Evolutionary conservation across 2,888 invertebrate genomes (phyloP).

Genomic region (Acanthosepion esculentum): DNA sequence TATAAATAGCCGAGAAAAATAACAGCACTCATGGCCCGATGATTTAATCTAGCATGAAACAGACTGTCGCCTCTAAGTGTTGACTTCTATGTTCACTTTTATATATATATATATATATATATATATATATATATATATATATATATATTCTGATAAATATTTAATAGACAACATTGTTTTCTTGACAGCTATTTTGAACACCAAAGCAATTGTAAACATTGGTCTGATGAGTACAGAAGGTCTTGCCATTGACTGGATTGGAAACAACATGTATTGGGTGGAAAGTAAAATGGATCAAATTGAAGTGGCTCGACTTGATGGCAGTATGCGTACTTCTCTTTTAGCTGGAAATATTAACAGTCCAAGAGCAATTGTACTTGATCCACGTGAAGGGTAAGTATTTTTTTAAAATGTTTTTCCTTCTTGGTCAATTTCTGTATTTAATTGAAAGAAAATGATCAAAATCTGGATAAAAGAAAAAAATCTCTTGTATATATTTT

Average conservation of each 20-base stretch:
- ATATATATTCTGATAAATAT: no score
- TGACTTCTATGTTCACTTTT: no score
- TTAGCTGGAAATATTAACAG: constrained; percentile 89
- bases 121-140: no score
- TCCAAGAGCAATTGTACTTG: constrained; percentile 90
- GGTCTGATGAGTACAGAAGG: constrained; percentile 90
- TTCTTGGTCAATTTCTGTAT: background rate
- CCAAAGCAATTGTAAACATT: constrained; percentile 86
- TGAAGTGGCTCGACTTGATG: constrained; percentile 77
- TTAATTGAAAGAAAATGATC: no score
- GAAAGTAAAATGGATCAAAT: constrained; percentile 76
- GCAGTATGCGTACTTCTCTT: constrained; percentile 82
- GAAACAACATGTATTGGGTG: constrained; percentile 76
- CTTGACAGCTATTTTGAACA: constrained; percentile 78
- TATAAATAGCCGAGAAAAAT: no score
- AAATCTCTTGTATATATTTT: no score
- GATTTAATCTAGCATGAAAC: no score
- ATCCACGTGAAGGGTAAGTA: constrained; percentile 84
- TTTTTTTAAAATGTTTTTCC: background rate
- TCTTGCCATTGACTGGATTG: constrained; percentile 77
- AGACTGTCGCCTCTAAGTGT: no score
- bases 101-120: background rate
- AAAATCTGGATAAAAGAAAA: no score
- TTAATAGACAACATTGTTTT: background rate
- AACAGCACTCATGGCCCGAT: no score